Conservation (phyloP, 2,888 invertebrate species). For the Coremacera marginata region DNA sequence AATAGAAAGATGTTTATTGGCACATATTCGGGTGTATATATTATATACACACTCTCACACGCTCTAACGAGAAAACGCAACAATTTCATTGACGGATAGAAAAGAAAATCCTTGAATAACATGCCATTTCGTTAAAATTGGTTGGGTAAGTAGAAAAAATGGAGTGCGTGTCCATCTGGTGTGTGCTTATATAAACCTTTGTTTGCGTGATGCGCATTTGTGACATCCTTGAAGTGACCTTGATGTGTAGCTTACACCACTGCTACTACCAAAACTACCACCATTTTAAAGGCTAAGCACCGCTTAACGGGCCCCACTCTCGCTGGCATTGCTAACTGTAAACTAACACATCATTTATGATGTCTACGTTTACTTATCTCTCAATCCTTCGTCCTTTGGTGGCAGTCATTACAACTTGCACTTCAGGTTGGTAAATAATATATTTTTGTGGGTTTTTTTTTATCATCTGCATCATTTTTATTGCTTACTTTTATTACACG, state of each 20-base stretch:
- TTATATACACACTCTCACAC: background rate
- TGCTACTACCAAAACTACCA: slow-evolving; percentile 21
- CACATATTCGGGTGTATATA: background rate
- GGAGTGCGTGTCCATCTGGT: background rate
- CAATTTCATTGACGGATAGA: no score
- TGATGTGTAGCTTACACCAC: slow-evolving; percentile 40
- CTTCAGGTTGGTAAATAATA: background rate
- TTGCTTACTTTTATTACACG: slow-evolving; percentile 6
- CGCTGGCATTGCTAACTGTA: slow-evolving; percentile 13
- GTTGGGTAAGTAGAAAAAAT: background rate
- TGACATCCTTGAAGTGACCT: slow-evolving; percentile 62
- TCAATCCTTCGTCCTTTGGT: background rate
- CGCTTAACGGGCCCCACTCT: slow-evolving; percentile 31
- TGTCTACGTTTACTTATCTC: background rate
- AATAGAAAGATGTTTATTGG: background rate
- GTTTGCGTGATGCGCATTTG: slow-evolving; percentile 54
- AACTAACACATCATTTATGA: slow-evolving; percentile 24
- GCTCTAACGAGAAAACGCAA: background rate
- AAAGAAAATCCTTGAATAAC: no score
- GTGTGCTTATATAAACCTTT: background rate
- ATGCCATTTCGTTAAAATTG: no score
- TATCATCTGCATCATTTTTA: slow-evolving; percentile 19
- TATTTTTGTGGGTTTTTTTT: background rate
- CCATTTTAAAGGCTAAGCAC: background rate
- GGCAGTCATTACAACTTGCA: background rate